Conservation (phyloP, 2,888 invertebrate genomes). For the Drosophila flavopinicola region DNA sequence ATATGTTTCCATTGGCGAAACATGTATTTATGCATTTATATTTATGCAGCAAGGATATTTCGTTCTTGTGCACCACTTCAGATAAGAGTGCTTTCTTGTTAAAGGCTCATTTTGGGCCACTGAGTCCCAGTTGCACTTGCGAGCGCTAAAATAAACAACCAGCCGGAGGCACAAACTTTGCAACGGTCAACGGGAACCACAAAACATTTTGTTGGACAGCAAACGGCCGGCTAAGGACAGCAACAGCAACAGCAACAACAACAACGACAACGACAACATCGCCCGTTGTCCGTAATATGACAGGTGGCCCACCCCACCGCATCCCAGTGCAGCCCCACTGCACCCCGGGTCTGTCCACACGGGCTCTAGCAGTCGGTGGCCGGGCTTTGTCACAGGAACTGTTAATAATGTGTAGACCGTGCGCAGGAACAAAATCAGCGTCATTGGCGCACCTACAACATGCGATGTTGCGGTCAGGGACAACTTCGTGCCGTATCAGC, state of each 20-base stretch:
- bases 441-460: conserved; percentile 83
- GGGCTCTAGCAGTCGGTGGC: conserved; percentile 29
- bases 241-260: conserved; percentile 20
- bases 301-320: conserved; percentile 50
- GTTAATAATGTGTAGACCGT: conserved; percentile 77
- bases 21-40: no score
- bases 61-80: not conserved
- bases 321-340: not conserved
- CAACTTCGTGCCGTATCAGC: conserved; percentile 80
- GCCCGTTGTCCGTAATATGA: conserved; percentile 61
- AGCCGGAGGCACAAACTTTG: conserved; percentile 66
- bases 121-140: conserved; percentile 27
- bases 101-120: conserved; percentile 35
- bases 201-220: conserved; percentile 80
- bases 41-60: not conserved
- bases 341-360: no score
- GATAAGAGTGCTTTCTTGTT: conserved; percentile 17
- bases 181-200: conserved; percentile 72
- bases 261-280: conserved; percentile 10
- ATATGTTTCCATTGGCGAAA: no score
- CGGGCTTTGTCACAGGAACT: conserved; percentile 77
- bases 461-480: conserved; percentile 80
- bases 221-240: conserved; percentile 69
- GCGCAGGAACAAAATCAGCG: conserved; percentile 81
- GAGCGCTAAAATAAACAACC: conserved; percentile 68